phyloP scores from a whole-genome alignment of 2,797 vertebrate species.

The Sebastes iracundus region DNA sequence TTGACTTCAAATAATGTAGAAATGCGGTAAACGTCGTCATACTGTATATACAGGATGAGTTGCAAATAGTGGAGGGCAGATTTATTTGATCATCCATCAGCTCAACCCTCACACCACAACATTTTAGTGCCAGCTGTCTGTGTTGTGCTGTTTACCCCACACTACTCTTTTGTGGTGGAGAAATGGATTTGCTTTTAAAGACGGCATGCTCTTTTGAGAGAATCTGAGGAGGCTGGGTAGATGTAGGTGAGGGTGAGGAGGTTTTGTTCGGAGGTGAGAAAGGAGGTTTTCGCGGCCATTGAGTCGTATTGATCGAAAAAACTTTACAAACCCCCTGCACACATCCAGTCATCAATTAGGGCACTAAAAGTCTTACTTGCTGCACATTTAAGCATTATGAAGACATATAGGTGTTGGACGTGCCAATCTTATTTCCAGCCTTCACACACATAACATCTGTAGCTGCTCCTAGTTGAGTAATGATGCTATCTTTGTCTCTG shows the following conservation, averaged over 20 bases:
- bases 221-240: neutral
- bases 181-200: conserved; percentile 65
- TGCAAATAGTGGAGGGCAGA: neutral
- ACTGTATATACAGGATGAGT: neutral
- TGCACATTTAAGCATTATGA: conserved; percentile 15
- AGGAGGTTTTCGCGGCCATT: conserved; percentile 33
- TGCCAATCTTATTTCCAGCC: conserved; percentile 39
- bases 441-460: conserved; percentile 46
- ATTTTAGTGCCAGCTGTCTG: conserved; percentile 28
- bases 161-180: conserved; percentile 39
- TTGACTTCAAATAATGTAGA: neutral
- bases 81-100: conserved; percentile 27
- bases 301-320: conserved; percentile 43
- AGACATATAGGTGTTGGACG: conserved; percentile 4
- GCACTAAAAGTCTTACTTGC: conserved; percentile 18
- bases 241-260: conserved; percentile 27
- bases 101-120: conserved; percentile 20
- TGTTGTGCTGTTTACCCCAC: conserved; percentile 32
- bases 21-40: neutral
- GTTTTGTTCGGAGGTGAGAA: conserved; percentile 53
- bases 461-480: conserved; percentile 39
- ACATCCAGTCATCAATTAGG: conserved; percentile 37
- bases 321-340: conserved; percentile 3
- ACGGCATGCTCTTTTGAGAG: conserved; percentile 43
- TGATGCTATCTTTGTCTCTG: conserved; percentile 62